Conservation (phyloP, 2,888 invertebrate genomes). For the Oligia latruncula region DNA sequence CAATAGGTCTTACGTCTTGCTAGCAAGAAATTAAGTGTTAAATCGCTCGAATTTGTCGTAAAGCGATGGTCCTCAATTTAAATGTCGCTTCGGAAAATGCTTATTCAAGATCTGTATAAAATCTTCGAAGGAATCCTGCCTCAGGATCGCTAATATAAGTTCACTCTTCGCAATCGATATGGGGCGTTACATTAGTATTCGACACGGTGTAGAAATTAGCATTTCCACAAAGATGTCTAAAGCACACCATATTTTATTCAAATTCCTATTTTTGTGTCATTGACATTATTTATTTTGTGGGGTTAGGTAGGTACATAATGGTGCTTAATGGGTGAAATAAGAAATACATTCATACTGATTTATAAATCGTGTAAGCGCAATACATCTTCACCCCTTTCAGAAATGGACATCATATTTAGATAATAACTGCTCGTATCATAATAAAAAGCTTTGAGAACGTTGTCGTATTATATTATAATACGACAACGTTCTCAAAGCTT, state of each 20-base stretch:
- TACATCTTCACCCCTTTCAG: neutral
- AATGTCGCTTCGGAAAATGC: conserved; percentile 29
- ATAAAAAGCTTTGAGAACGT: too few relatives aligned
- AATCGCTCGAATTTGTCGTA: conserved; percentile 26
- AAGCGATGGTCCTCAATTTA: conserved; percentile 35
- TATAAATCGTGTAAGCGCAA: conserved; percentile 9
- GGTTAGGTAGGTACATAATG: neutral
- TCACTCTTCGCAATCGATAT: conserved; percentile 65
- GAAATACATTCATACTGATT: conserved; percentile 12
- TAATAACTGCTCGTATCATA: conserved; percentile 6
- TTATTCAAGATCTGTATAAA: conserved; percentile 24
- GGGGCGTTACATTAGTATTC: conserved; percentile 68
- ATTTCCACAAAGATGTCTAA: conserved; percentile 63
- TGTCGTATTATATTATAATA: neutral
- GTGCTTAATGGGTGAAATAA: neutral
- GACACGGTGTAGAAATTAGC: conserved; percentile 62
- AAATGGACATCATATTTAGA: conserved; percentile 18
- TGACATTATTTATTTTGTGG: conserved; percentile 26
- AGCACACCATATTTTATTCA: conserved; percentile 26
- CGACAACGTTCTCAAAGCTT: conserved; percentile 5
- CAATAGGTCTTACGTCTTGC: neutral
- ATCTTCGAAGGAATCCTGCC: conserved; percentile 32
- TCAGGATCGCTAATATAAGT: conserved; percentile 54
- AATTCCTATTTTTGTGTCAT: conserved; percentile 19
- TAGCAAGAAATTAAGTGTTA: conserved; percentile 18